These are phyloP conservation scores for Merops nubicus DNA, from an alignment of 2,113 vertebrate species.

Conservation along the genomic window DNA sequence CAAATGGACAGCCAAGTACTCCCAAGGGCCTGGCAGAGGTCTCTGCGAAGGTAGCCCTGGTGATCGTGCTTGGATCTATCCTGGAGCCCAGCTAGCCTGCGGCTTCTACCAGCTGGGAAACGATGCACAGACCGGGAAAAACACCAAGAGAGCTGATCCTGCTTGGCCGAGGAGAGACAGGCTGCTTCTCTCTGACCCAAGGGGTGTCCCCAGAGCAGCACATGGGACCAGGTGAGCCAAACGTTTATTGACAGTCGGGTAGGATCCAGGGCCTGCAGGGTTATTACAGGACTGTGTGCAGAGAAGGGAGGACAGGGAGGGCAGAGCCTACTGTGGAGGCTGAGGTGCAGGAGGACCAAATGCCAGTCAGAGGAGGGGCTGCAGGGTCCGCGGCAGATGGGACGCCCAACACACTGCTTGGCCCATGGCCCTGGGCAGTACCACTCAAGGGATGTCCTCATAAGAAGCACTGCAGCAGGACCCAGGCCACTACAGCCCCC, in stretches of 20 bases:
- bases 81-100: neutral
- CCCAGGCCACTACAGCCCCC: neutral
- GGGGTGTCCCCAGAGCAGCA: neutral
- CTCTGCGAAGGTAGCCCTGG: neutral
- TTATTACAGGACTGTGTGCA: accelerated
- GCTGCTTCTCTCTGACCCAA: accelerated
- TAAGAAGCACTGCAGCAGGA: neutral
- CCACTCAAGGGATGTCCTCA: no score
- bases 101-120: neutral
- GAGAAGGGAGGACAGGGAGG: neutral
- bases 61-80: neutral
- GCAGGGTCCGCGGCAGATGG: neutral
- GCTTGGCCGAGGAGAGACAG: neutral
- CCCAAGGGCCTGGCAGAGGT: neutral
- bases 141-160: neutral
- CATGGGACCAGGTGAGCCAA: neutral
- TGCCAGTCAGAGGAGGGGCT: neutral
- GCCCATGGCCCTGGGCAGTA: neutral
- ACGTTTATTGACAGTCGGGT: neutral
- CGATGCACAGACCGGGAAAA: neutral
- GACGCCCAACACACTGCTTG: no score
- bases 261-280: neutral
- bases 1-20: neutral
- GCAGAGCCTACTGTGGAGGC: neutral
- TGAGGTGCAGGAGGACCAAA: neutral